Evolutionary conservation across 2,113 vertebrate genomes (phyloP), one percentile per base, ranked within the genome.

Genomic region (Pluvianellus socialis): DNA sequence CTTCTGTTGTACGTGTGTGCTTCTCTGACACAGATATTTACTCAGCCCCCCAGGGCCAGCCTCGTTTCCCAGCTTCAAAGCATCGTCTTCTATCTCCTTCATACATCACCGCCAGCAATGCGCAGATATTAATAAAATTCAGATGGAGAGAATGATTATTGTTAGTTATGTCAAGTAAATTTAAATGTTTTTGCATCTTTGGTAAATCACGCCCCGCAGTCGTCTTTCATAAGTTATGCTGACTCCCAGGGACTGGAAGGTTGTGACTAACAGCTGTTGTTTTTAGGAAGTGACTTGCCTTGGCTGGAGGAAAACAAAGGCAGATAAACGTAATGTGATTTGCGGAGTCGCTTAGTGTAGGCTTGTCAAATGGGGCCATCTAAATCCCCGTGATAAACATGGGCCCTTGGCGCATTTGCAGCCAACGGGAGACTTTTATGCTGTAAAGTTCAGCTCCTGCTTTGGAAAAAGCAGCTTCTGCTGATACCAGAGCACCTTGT

Each of bases 91-190:
- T 27, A 42, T 86, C 83, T 94, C 63, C 68, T 84, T 62, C 71
- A 53, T 81, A 52, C 66, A 59, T 96, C 91, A 81, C 33, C 79
- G 47, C 68, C 81, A 86, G 88, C 73, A 86, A 79, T 28, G 49
- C 73, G 42, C 32, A 47, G 71, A 83, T 71, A 90, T 95, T 92
- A 82, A 91, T 94, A 87, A 58, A 71, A 77, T 44, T 27, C 63
- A 73, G 80, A 77, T 1, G 1, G 47, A 62, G 80, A 79, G 73
- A 67, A 58, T 49, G 67, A 91, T 95, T 90, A 86, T 83, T 67
- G 35, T 72, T 85, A 86, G 72, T 84, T 89, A 62, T 85, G 94
- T 86, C 77, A 92, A 91, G 58, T 40, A 87, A 85, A 92, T 94
- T 74, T 72, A 79, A 92, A 91, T 70, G 61, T 12, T 55, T 67